Conservation (phyloP, 2,888 invertebrate species). For the Cancer borealis region DNA sequence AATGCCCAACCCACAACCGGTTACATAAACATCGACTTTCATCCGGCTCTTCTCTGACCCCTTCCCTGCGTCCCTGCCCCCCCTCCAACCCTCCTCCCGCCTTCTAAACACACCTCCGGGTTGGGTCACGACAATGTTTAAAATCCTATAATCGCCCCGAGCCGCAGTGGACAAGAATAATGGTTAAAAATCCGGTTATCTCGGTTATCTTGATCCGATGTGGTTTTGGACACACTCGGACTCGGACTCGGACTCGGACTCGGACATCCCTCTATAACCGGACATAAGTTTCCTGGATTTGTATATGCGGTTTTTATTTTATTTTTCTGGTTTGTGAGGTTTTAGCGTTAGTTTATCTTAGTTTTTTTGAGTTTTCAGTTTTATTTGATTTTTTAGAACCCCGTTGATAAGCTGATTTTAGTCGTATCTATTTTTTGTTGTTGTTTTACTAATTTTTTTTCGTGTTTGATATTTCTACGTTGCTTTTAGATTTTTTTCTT, state of each 20-base stretch:
- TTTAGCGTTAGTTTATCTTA: too few species aligned
- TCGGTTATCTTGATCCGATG: neutral
- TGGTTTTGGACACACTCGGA: neutral
- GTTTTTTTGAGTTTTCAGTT: too few species aligned
- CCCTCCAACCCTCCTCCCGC: neutral
- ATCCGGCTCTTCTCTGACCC: neutral
- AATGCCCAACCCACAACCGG: neutral
- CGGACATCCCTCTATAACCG: neutral
- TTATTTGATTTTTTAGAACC: too few species aligned
- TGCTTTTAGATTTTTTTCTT: too few species aligned
- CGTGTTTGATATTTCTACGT: too few species aligned
- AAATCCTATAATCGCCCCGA: neutral
- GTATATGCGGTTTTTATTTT: too few species aligned
- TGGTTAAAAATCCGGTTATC: slow-evolving; percentile 29
- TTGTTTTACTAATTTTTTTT: too few species aligned
- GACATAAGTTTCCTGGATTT: too few species aligned
- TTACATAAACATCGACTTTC: slow-evolving; percentile 3
- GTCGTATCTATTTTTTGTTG: too few species aligned
- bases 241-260: too few species aligned
- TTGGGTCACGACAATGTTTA: slow-evolving; percentile 16
- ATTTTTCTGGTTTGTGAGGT: too few species aligned
- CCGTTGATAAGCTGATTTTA: too few species aligned
- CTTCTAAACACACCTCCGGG: slow-evolving; percentile 3
- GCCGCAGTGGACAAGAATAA: neutral
- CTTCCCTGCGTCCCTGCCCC: neutral